A percentile compares a stretch with the other conserved stretches of the same genome.
Conservation (phyloP, 2,113 vertebrate genomes). For the Poicephalus meyeri region DNA sequence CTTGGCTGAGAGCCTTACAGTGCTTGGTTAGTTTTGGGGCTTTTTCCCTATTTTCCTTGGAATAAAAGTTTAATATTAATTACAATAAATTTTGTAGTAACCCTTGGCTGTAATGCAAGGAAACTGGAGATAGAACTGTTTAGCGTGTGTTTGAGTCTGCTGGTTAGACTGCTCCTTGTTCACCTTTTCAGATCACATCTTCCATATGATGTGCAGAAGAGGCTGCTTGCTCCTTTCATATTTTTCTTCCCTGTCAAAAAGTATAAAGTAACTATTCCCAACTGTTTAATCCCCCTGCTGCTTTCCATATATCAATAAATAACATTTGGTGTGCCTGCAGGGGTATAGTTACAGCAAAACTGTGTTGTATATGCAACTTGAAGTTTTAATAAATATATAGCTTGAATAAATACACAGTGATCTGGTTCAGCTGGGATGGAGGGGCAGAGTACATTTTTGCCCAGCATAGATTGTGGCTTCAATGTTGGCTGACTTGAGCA, state of each 20-base stretch:
- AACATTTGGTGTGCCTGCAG: not conserved
- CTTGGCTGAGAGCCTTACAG: not conserved
- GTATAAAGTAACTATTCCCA: not conserved
- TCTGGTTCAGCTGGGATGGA: not conserved
- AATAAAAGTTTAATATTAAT: not conserved
- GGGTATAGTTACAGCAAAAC: not conserved
- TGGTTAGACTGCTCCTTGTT: not conserved
- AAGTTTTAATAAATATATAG: not conserved
- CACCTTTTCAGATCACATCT: not conserved
- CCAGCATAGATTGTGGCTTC: not conserved
- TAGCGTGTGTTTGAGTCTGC: not conserved
- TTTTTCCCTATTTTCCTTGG: not conserved
- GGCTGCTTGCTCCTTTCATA: not conserved
- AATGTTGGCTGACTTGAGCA: not conserved
- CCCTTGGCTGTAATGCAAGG: not conserved
- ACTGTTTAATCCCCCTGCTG: not conserved
- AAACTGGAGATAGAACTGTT: not conserved
- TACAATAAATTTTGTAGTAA: not conserved
- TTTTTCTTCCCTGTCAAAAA: not conserved
- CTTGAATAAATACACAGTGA: constrained; percentile 15
- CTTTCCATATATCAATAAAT: not conserved
- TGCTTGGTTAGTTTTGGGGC: not conserved
- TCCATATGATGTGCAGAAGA: not conserved
- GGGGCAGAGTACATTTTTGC: constrained; percentile 11
- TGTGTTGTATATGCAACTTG: not conserved